A percentile compares a stretch with the other conserved stretches of the same genome.
These are phyloP conservation scores for Hozukius guyotensis DNA, from an alignment of 2,797 vertebrate genomes.

Conservation along the genomic window DNA sequence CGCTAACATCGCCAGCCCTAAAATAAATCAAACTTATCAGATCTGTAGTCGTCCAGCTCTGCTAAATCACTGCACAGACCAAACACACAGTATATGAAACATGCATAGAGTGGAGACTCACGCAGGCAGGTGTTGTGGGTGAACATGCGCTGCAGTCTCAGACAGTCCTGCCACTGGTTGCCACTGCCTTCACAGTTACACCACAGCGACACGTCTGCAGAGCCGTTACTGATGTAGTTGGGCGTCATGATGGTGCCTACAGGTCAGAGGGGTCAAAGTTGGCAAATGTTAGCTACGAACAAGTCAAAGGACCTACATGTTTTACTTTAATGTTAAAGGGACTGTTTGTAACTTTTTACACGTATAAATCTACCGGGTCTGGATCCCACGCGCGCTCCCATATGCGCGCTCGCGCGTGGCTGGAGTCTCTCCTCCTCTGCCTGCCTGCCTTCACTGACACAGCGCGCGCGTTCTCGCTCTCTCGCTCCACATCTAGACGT, in stretches of 20 bases:
- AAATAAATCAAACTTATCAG: neutral
- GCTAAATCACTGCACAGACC: rapidly evolving
- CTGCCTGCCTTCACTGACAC: too few relatives aligned
- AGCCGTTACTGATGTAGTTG: constrained; percentile 93
- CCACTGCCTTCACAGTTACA: constrained; percentile 94
- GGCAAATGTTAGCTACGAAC: neutral
- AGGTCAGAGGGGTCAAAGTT: constrained; percentile 9
- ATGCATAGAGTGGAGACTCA: constrained; percentile 77
- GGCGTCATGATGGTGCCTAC: constrained; percentile 95
- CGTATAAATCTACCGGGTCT: too few relatives aligned
- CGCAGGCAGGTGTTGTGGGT: constrained; percentile 91
- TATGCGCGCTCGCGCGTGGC: too few relatives aligned
- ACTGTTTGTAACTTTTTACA: too few relatives aligned
- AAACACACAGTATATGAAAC: neutral
- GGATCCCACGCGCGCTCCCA: too few relatives aligned
- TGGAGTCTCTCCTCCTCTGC: too few relatives aligned
- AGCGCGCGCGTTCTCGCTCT: too few relatives aligned
- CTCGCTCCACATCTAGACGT: too few relatives aligned
- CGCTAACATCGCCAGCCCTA: too few relatives aligned
- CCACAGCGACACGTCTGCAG: constrained; percentile 89
- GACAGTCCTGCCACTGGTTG: constrained; percentile 93
- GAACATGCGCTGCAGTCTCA: constrained; percentile 89
- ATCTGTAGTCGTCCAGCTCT: neutral
- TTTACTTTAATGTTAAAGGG: neutral
- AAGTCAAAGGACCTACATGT: neutral